phyloP scores from a whole-genome alignment of 2,888 invertebrate species.

The Steromphala cineraria region DNA sequence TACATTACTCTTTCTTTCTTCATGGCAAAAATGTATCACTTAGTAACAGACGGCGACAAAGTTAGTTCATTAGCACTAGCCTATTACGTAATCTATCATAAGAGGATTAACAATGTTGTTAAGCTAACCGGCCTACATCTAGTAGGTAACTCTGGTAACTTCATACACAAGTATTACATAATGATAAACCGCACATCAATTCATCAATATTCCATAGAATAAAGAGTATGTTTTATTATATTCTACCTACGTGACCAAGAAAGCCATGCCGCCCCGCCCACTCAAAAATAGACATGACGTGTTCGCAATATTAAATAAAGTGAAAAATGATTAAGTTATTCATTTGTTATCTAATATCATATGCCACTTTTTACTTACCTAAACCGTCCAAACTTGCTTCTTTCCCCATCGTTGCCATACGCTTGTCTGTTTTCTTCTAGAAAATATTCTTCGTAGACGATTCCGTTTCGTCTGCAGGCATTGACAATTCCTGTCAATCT shows the following conservation, averaged over 20 bases:
- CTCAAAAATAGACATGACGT: neutral
- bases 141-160: neutral
- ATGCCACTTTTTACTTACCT: conserved; percentile 43
- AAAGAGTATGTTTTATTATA: too few species aligned
- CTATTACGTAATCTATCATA: too few species aligned
- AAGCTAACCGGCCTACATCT: neutral
- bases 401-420: conserved; percentile 64
- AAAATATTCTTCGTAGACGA: too few species aligned
- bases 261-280: conserved; percentile 1
- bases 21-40: too few species aligned
- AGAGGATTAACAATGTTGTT: neutral
- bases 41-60: too few species aligned
- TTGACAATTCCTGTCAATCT: too few species aligned
- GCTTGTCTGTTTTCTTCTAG: conserved; percentile 20
- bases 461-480: too few species aligned
- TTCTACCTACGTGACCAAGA: neutral
- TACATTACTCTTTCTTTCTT: too few species aligned
- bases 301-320: neutral
- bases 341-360: neutral
- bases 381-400: conserved; percentile 66
- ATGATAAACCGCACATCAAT: neutral
- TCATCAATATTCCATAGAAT: neutral
- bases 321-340: neutral
- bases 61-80: too few species aligned
- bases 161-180: neutral